Conservation (phyloP, 2,888 invertebrate genomes). For the Amphipoea lucens region DNA sequence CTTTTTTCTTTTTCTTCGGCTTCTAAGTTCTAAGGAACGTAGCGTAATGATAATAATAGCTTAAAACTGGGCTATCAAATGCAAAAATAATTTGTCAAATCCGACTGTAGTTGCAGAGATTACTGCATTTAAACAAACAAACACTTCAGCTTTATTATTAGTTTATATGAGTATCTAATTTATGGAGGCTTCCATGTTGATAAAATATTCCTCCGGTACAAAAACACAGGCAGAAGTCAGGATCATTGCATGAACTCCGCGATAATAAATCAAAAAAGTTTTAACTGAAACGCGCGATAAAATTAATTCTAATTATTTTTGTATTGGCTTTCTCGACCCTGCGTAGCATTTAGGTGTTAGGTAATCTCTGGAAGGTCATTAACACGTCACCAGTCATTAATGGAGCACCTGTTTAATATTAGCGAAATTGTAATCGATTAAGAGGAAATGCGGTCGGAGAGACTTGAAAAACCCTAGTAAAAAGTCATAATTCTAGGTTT, state of each 20-base stretch:
- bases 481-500: too few relatives aligned
- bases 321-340: constrained; percentile 57
- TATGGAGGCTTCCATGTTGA: constrained; percentile 34
- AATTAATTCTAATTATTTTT: constrained; percentile 71
- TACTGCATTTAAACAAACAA: neutral
- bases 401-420: neutral
- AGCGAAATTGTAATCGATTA: neutral
- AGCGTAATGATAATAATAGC: neutral
- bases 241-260: constrained; percentile 65
- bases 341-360: constrained; percentile 23
- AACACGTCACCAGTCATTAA: neutral
- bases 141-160: neutral
- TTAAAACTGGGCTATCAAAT: neutral
- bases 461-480: too few relatives aligned
- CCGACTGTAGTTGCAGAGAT: neutral
- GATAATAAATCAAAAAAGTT: constrained; percentile 75
- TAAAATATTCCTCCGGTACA: constrained; percentile 29
- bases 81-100: neutral
- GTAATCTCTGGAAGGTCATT: constrained; percentile 13
- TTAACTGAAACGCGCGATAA: constrained; percentile 62
- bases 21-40: neutral
- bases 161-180: neutral
- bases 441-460: too few relatives aligned
- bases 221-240: constrained; percentile 54
- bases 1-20: neutral